Percentiles rank a stretch among this genome's conserved stretches.
phyloP scores from a whole-genome alignment of 2,888 invertebrate species.

The Xestia ashworthii region DNA sequence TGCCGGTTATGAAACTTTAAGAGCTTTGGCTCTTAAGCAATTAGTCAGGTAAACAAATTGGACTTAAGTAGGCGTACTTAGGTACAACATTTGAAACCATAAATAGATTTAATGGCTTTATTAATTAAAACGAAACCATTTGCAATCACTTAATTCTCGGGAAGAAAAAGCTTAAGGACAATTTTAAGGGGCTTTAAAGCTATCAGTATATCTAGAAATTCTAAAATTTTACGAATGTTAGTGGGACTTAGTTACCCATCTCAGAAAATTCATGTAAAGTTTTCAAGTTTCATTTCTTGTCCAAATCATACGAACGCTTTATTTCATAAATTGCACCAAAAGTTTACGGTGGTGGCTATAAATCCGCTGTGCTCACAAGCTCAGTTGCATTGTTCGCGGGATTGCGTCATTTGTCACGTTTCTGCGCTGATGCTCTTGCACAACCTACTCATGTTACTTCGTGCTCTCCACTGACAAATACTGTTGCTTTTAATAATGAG shows the following conservation, averaged over 20 bases:
- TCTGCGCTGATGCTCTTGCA: conserved; percentile 78
- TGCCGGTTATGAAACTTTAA: conserved; percentile 50
- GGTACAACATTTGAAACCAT: background rate
- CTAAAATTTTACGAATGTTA: background rate
- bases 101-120: conserved; percentile 11
- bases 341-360: conserved; percentile 69
- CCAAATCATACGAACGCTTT: conserved; percentile 49
- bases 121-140: conserved; percentile 18
- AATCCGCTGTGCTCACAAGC: conserved; percentile 76
- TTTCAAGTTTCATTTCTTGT: background rate
- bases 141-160: background rate
- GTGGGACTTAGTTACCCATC: background rate
- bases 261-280: background rate
- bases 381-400: conserved; percentile 82
- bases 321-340: conserved; percentile 67
- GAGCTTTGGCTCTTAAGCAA: conserved; percentile 34
- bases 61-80: conserved; percentile 25
- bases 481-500: conserved; percentile 79
- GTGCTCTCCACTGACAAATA: conserved; percentile 80
- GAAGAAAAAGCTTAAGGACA: background rate
- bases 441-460: conserved; percentile 79
- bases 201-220: no score
- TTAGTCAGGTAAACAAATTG: conserved; percentile 44
- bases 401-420: conserved; percentile 87
- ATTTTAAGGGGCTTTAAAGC: background rate